Percentiles rank a stretch among this genome's conserved stretches.
phyloP scores from a whole-genome alignment of 2,113 vertebrate genomes.

The Muscicapa adusta region DNA sequence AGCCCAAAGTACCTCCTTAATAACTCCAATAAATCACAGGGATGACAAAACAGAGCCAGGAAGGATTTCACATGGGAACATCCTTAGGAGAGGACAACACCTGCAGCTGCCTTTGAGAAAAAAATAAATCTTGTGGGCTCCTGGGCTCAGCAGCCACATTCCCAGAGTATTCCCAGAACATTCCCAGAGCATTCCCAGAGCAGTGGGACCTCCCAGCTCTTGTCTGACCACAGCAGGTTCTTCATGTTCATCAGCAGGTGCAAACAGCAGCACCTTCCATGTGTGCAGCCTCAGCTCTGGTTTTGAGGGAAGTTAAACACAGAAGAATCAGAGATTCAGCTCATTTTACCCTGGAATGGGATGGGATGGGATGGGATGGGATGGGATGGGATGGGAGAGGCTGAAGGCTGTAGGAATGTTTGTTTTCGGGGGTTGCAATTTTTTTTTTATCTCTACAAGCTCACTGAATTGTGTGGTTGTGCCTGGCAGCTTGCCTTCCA shows the following conservation, averaged over 20 bases:
- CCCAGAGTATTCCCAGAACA: too few relatives aligned
- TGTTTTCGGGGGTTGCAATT: background rate
- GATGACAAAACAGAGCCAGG: background rate
- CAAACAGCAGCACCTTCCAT: background rate
- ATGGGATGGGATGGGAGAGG: background rate
- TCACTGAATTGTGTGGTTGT: background rate
- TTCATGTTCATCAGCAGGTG: background rate
- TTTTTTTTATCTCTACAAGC: background rate
- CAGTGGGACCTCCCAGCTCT: background rate
- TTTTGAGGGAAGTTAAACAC: fast-evolving
- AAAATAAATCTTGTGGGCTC: background rate
- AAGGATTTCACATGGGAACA: background rate
- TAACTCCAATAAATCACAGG: background rate
- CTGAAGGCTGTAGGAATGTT: background rate
- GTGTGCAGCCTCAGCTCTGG: background rate
- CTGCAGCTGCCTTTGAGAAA: background rate
- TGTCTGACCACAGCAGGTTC: background rate
- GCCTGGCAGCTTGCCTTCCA: background rate
- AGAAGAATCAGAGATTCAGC: background rate
- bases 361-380: background rate
- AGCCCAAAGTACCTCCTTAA: background rate
- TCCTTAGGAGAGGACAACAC: background rate
- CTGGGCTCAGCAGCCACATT: background rate
- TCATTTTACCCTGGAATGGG: too few relatives aligned
- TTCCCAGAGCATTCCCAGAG: background rate